phyloP scores from a whole-genome alignment of 1,140 invertebrate species.

The Micrasema longulum region DNA sequence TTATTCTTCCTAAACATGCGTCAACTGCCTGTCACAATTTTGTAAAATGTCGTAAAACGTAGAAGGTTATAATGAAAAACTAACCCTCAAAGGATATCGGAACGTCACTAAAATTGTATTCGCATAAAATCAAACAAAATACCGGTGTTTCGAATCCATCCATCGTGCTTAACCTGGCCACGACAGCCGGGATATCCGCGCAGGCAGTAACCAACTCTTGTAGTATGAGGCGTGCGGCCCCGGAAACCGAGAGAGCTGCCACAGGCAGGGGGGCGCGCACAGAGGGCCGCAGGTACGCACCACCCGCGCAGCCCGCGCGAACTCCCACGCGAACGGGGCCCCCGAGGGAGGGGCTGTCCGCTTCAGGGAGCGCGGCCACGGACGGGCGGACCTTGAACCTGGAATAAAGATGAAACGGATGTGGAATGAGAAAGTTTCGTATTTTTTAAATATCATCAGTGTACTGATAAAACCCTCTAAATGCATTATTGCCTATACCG shows the following conservation, averaged over 20 bases:
- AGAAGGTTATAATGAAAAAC: too few relatives aligned
- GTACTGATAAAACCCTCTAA: too few relatives aligned
- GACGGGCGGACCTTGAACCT: constrained; percentile 57
- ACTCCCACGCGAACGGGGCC: constrained; percentile 34
- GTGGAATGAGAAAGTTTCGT: too few relatives aligned
- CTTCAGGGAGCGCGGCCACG: constrained; percentile 48
- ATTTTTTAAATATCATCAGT: too few relatives aligned
- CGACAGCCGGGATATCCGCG: constrained; percentile 57
- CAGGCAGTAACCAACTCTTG: constrained; percentile 41
- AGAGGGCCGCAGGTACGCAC: constrained; percentile 31
- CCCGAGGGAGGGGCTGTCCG: constrained; percentile 53
- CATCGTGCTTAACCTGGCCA: constrained; percentile 50
- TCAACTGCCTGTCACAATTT: too few relatives aligned
- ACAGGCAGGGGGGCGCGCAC: constrained; percentile 23
- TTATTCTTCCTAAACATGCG: too few relatives aligned
- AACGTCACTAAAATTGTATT: too few relatives aligned
- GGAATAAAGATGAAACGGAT: not conserved
- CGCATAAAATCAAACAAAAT: too few relatives aligned
- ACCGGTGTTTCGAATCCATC: constrained; percentile 49
- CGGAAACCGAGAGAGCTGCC: constrained; percentile 43
- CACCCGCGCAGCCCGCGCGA: constrained; percentile 33
- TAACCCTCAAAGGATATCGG: too few relatives aligned
- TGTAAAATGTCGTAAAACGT: too few relatives aligned
- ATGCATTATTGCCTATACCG: too few relatives aligned
- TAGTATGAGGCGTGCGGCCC: constrained; percentile 56